Percentiles rank a stretch among this genome's conserved stretches.
These are phyloP conservation scores for Palythoa grandiflora DNA, from an alignment of 92 coral and sea anemone genomes.

Conservation along the genomic window DNA sequence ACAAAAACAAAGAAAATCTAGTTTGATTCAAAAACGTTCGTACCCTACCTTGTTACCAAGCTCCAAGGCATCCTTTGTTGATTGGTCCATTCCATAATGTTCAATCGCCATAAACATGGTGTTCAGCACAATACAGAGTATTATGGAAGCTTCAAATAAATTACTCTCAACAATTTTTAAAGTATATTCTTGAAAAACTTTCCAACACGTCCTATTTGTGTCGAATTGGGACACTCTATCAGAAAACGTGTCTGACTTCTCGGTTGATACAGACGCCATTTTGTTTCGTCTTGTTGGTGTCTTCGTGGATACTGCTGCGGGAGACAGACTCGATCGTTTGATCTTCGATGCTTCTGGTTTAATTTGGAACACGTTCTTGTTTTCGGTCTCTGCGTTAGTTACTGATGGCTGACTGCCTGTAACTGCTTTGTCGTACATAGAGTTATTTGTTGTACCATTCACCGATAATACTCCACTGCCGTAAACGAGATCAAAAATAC, in stretches of 20 bases:
- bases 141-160: constrained; percentile 78
- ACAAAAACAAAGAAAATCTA: background rate
- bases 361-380: constrained; percentile 71
- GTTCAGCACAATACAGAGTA: constrained; percentile 83
- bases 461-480: constrained; percentile 64
- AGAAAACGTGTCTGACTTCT: background rate
- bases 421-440: constrained; percentile 73
- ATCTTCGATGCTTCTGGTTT: constrained; percentile 29
- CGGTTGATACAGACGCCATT: background rate
- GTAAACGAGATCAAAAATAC: constrained; percentile 77
- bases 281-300: background rate
- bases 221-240: constrained; percentile 4
- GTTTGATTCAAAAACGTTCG: background rate
- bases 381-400: constrained; percentile 66
- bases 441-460: constrained; percentile 48
- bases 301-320: background rate
- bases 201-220: constrained; percentile 23
- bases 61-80: constrained; percentile 64
- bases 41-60: constrained; percentile 83
- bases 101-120: constrained; percentile 92
- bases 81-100: constrained; percentile 82
- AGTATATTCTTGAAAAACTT: constrained; percentile 52
- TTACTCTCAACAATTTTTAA: constrained; percentile 64
- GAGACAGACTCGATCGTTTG: background rate
- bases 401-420: constrained; percentile 56